phyloP scores from a whole-genome alignment of 2,113 vertebrate species.

The Eulemur macaco region DNA sequence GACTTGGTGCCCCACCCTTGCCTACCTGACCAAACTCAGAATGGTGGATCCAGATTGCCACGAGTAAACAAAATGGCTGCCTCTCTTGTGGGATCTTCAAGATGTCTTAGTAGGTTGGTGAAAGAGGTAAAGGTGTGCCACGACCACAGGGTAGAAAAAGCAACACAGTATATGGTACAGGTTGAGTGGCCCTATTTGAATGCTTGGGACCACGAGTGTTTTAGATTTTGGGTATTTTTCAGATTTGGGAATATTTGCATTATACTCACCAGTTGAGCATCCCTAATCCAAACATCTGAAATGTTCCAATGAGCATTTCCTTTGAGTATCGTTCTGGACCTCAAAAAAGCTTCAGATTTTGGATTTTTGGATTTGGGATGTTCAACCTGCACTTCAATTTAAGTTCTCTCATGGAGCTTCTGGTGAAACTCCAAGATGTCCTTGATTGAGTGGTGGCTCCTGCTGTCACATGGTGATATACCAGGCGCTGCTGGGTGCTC shows the following conservation, averaged over 20 bases:
- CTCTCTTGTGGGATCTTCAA: not conserved
- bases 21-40: not conserved
- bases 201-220: not conserved
- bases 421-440: not conserved
- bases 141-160: not conserved
- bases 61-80: not conserved
- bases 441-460: conserved; percentile 40
- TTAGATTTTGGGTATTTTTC: not conserved
- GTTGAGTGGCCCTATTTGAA: not conserved
- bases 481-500: conserved; percentile 54
- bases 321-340: not conserved
- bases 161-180: not conserved
- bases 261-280: not conserved
- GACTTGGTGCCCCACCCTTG: not conserved
- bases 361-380: not conserved
- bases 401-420: conserved; percentile 38
- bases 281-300: not conserved
- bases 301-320: not conserved
- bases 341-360: not conserved
- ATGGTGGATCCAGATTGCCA: not conserved
- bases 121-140: not conserved
- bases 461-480: conserved; percentile 46
- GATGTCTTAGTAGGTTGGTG: not conserved
- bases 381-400: not conserved
- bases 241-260: not conserved